Evolutionary conservation across 1,140 invertebrate species (phyloP).

Genomic region (Ladona fulva): DNA sequence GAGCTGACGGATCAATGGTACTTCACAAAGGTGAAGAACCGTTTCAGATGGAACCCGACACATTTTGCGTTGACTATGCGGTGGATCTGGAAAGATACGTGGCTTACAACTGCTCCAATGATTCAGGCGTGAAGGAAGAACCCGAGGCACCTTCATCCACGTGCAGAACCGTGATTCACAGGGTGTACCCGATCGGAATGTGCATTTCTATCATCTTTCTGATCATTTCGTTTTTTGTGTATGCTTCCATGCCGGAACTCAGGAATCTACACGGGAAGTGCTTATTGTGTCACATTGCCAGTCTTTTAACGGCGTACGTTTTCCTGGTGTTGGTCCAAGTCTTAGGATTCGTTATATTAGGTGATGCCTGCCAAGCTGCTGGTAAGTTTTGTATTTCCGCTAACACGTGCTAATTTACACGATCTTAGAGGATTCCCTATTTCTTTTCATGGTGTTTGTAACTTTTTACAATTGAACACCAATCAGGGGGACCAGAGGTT

Average conservation of each 20-base stretch:
- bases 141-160: background rate
- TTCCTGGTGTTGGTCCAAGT: conserved; percentile 46
- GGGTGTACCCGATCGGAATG: conserved; percentile 41
- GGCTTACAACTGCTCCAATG: background rate
- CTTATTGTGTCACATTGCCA: conserved; percentile 58
- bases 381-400: conserved; percentile 16
- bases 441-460: too few relatives aligned
- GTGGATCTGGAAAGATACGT: background rate
- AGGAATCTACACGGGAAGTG: conserved; percentile 63
- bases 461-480: too few relatives aligned
- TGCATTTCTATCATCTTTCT: conserved; percentile 62
- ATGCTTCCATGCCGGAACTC: conserved; percentile 57
- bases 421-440: too few relatives aligned
- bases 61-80: background rate
- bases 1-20: background rate
- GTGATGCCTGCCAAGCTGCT: conserved; percentile 33
- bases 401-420: too few relatives aligned
- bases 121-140: background rate
- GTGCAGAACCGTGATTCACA: background rate
- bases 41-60: background rate
- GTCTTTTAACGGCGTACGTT: conserved; percentile 50
- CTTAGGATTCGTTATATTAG: conserved; percentile 30
- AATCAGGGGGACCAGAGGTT: too few relatives aligned
- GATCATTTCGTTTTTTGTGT: conserved; percentile 58
- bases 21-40: background rate